phyloP scores from a whole-genome alignment of 1,140 invertebrate genomes.

The Heliconius hermathena region DNA sequence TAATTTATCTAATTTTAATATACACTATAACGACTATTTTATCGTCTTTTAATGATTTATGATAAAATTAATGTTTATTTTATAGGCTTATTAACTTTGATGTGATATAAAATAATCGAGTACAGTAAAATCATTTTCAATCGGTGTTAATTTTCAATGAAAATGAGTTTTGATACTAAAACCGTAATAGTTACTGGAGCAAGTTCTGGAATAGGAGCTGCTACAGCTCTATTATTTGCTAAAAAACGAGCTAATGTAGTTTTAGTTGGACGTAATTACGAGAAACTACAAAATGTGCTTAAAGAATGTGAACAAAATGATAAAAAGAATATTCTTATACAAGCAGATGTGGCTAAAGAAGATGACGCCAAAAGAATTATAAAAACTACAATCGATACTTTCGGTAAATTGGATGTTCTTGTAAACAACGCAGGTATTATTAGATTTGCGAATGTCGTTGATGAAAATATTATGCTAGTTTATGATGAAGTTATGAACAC shows the following conservation, averaged over 20 bases:
- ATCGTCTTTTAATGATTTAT: no score
- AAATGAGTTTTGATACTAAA: constrained; percentile 44
- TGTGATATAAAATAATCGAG: no score
- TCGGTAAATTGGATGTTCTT: constrained; percentile 48
- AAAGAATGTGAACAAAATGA: constrained; percentile 81
- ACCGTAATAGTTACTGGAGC: constrained; percentile 86
- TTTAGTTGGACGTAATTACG: constrained; percentile 88
- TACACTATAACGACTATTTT: no score
- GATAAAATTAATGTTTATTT: no score
- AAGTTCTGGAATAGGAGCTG: constrained; percentile 92
- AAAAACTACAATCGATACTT: constrained; percentile 62
- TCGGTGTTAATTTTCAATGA: no score
- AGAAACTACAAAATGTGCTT: constrained; percentile 78
- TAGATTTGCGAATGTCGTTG: neutral
- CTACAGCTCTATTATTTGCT: constrained; percentile 88
- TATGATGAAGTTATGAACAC: constrained; percentile 24
- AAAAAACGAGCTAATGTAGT: constrained; percentile 86
- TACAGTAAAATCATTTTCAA: no score
- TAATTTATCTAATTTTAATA: no score
- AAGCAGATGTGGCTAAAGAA: constrained; percentile 85
- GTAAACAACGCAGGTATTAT: neutral
- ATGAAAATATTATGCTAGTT: neutral
- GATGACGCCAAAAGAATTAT: constrained; percentile 83
- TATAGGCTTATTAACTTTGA: no score
- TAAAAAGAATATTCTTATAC: constrained; percentile 77